Evolutionary conservation across 1,140 invertebrate genomes (phyloP).

Genomic region (Nautilus pompilius): DNA sequence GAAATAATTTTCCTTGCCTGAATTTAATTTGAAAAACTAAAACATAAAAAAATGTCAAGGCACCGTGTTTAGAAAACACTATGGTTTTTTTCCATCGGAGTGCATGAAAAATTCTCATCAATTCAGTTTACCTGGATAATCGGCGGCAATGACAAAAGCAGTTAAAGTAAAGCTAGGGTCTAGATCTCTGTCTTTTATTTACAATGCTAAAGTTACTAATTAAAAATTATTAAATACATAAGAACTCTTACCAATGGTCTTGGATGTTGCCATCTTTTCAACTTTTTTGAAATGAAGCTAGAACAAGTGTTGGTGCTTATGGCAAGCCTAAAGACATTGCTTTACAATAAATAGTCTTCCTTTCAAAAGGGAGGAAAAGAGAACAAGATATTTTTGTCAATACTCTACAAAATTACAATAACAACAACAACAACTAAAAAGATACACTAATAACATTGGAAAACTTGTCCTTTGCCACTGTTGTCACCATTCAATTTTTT

Average conservation of each 20-base stretch:
- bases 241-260: no score
- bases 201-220: no score
- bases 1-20: neutral
- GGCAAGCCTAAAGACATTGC: conserved; percentile 2
- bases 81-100: no score
- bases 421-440: conserved; percentile 15
- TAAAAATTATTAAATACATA: no score
- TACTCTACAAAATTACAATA: neutral
- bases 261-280: neutral
- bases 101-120: no score
- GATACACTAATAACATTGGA: conserved; percentile 51
- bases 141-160: no score
- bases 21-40: neutral
- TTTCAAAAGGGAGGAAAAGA: neutral
- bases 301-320: neutral
- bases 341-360: no score
- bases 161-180: no score
- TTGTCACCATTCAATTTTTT: conserved; percentile 33
- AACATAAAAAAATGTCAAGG: no score
- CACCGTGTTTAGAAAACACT: no score
- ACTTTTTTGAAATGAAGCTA: neutral
- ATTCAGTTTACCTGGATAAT: no score
- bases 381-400: neutral
- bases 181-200: no score
- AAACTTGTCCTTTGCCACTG: conserved; percentile 37